Evolutionary conservation across 2,797 vertebrate species (phyloP), one percentile per base, ranked within the genome.

Genomic region (Anguilla anguilla): DNA sequence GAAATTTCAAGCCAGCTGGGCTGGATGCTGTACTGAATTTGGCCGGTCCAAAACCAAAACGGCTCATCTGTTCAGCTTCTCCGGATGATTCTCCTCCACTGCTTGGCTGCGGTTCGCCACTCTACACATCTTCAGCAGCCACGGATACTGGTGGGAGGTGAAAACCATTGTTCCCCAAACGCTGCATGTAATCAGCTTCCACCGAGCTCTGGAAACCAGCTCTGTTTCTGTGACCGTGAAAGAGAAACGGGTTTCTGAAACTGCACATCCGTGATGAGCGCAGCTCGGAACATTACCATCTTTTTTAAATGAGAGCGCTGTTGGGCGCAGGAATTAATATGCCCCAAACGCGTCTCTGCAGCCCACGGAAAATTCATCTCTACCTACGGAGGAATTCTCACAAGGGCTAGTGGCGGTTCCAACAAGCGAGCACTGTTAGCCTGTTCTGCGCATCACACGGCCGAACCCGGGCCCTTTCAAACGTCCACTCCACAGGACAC

Each of bases 321-420:
- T 43, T 81, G 28, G 17, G 2, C 28, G 39, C 5, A 4, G 17
- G 25, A 53, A 55, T 84, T 84, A 53, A 84, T 35, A 28, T 53
- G 82, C 82, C 53, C 25, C 49, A 2, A 55, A 84, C 31, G 25
- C 1, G 51, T 55, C 49, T 55, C 53, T 57, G 46, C 53, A 15
- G 46, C 82, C 82, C 82, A 84, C 82, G n/a, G 49, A 28, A 57
- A n/a, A 84, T 84, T 53, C 35, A 51, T 57, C 55, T 84, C 82
- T 53, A 57, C 82, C 82, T 84, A 84, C 82, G 19, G 82, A 3
- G 49, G 43, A n/a, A 84, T 84, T 84, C 82, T 84, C n/a, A 53
- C 17, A 53, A 19, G 1, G 53, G 82, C 82, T 35, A 53, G 35
- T 6, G 51, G 46, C 13, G n/a, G 49, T 25, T 57, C 82, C 39